phyloP scores from a whole-genome alignment of 2,113 vertebrate species.

The Oryzias melastigma region DNA sequence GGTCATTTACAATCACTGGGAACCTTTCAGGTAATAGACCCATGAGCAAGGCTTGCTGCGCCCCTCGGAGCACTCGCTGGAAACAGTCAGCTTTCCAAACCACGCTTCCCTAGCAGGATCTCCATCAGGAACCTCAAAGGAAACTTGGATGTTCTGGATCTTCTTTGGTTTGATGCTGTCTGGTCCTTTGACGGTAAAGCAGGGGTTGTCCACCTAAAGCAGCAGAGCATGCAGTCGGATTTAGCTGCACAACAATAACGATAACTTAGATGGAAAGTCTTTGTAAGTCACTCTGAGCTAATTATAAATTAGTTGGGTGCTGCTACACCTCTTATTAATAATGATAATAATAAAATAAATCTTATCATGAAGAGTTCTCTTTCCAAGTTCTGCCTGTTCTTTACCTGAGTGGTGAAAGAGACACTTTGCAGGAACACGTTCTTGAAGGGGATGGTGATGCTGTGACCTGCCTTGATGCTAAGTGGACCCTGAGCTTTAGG shows the following conservation, averaged over 20 bases:
- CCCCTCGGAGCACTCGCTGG: slow-evolving; percentile 64
- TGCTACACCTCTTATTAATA: too few relatives aligned
- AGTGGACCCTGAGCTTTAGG: slow-evolving; percentile 86
- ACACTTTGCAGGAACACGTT: slow-evolving; percentile 81
- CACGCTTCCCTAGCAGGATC: slow-evolving; percentile 53
- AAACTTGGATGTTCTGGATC: slow-evolving; percentile 68
- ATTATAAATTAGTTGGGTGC: too few relatives aligned
- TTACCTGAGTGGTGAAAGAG: slow-evolving; percentile 69
- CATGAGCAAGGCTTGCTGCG: slow-evolving; percentile 65
- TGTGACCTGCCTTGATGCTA: slow-evolving; percentile 69
- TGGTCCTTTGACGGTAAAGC: slow-evolving; percentile 72
- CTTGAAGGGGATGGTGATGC: slow-evolving; percentile 83
- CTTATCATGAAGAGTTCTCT: neutral
- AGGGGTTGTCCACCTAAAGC: slow-evolving; percentile 77
- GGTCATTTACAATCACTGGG: slow-evolving; percentile 29
- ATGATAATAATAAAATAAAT: too few relatives aligned
- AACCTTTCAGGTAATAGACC: slow-evolving; percentile 85
- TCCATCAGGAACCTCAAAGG: slow-evolving; percentile 64
- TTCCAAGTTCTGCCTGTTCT: neutral
- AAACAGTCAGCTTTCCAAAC: slow-evolving; percentile 77
- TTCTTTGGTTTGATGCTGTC: slow-evolving; percentile 78
- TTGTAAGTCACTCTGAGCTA: too few relatives aligned
- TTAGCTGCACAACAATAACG: neutral
- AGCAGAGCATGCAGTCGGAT: neutral
- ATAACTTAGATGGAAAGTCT: too few relatives aligned